Evolutionary conservation across 1,140 invertebrate genomes (phyloP).

Genomic region (Scylla paramamosain): DNA sequence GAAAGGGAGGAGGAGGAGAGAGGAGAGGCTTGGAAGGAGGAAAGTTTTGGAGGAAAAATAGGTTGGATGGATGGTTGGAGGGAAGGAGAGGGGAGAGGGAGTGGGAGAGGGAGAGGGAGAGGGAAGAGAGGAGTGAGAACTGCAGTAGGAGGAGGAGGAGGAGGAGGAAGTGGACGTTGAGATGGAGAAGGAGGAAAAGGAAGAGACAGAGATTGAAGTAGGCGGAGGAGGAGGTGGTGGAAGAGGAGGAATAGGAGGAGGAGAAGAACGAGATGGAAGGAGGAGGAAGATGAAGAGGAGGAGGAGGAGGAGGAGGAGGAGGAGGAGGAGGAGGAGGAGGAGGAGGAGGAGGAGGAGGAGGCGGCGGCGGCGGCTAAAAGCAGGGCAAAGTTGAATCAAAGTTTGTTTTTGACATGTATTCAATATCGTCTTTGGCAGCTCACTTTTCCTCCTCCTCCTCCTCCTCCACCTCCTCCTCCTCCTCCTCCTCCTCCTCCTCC

Average conservation of each 20-base stretch:
- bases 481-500: background rate
- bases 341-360: too few relatives aligned
- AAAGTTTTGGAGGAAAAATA: background rate
- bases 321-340: too few relatives aligned
- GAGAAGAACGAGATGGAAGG: background rate
- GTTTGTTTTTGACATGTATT: too few relatives aligned
- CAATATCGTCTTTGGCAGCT: background rate
- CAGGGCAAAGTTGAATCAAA: too few relatives aligned
- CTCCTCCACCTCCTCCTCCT: background rate
- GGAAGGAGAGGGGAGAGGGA: background rate
- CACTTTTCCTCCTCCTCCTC: background rate
- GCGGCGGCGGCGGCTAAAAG: too few relatives aligned
- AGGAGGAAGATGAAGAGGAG: background rate
- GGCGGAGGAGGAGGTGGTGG: background rate
- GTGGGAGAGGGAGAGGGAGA: background rate
- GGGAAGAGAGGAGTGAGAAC: background rate
- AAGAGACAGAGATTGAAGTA: background rate
- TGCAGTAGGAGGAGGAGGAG: background rate
- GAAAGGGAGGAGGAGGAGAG: background rate
- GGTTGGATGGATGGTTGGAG: background rate
- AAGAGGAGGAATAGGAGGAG: background rate
- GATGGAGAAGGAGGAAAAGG: background rate
- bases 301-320: background rate
- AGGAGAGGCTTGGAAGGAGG: background rate
- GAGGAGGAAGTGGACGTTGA: background rate